phyloP scores from a whole-genome alignment of 2,113 vertebrate genomes.

The Micronisus gabar region DNA sequence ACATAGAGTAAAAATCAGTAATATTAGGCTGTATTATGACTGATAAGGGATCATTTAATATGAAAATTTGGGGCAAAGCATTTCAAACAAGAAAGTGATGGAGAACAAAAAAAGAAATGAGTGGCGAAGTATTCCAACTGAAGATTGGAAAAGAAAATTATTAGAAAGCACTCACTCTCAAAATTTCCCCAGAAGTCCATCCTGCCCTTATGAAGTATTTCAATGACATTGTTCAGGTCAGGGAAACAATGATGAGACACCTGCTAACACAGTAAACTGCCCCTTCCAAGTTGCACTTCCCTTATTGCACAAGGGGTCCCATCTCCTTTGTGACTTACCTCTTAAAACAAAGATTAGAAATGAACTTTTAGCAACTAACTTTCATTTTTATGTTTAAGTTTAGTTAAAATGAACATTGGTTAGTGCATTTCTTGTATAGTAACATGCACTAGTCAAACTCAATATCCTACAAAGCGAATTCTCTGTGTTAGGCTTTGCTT shows the following conservation, averaged over 20 bases:
- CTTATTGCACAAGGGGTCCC: accelerated
- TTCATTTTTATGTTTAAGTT: neutral
- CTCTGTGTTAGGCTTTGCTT: neutral
- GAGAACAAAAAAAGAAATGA: neutral
- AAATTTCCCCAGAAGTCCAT: neutral
- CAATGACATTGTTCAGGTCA: neutral
- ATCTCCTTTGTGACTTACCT: neutral
- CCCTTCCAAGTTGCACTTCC: neutral
- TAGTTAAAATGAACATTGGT: neutral
- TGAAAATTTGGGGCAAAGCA: neutral
- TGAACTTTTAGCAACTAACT: neutral
- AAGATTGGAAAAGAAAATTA: neutral
- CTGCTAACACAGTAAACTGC: neutral
- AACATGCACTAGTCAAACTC: neutral
- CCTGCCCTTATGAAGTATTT: neutral
- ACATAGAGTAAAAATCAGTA: neutral
- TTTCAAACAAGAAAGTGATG: neutral
- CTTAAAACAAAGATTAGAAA: neutral
- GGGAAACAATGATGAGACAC: neutral
- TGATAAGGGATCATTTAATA: neutral
- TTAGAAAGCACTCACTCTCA: neutral
- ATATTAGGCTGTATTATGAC: neutral
- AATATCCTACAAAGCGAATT: neutral
- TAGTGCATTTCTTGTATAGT: neutral
- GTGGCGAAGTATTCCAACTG: neutral